Base-by-base conservation (phyloP, 2,113 vertebrate species). In the Haliaeetus leucogaster region DNA sequence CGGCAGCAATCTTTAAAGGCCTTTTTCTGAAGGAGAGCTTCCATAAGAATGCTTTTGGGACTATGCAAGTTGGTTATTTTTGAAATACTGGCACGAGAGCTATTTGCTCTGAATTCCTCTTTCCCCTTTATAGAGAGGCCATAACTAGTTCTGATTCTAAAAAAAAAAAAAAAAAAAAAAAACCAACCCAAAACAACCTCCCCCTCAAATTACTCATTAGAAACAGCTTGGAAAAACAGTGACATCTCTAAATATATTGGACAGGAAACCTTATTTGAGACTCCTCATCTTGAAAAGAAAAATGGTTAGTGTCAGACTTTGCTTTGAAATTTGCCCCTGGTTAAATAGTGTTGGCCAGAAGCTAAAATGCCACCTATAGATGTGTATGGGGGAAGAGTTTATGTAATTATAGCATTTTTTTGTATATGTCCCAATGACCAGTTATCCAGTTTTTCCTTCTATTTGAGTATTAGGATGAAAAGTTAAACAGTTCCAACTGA, bases 111-210 rank as follows among this genome's bases (percentile, higher is more conserved):
- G 82, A 81, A 86, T 93, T 83, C 27, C 15, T 90, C 48, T 63
- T 90, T 92, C 42, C 50, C 30, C 45, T 66, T 63, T 55, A 42
- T n/a, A 63, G 72, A 32, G 76, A 67, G 42, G 26, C 65, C 0
- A 0, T 55, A 58, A 42, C 59, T 63, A 38, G 77, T 78, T 74
- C 22, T 43, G 65, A 50, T 74, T 91, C 72, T 66, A 45, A 77
- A 90, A 92, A 15, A n/a, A 73, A n/a, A n/a, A n/a, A n/a, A n/a
- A n/a, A 45, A 77, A 90, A 92, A 15, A n/a, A 95, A 95, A 72
- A 47, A 23, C 20, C 11, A 48, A 48, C 3, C 48, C 30, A 76
- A 95, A 80, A 2, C 72, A 83, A 30, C 40, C 30, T 93, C 82
- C 76, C 47, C 48, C 76, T 92, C 36, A 32, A 83, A 88, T 68